Percentiles rank a stretch among this genome's conserved stretches.
Evolutionary conservation across 1,140 invertebrate genomes (phyloP).

Genomic region (Dufourea novaeangliae): DNA sequence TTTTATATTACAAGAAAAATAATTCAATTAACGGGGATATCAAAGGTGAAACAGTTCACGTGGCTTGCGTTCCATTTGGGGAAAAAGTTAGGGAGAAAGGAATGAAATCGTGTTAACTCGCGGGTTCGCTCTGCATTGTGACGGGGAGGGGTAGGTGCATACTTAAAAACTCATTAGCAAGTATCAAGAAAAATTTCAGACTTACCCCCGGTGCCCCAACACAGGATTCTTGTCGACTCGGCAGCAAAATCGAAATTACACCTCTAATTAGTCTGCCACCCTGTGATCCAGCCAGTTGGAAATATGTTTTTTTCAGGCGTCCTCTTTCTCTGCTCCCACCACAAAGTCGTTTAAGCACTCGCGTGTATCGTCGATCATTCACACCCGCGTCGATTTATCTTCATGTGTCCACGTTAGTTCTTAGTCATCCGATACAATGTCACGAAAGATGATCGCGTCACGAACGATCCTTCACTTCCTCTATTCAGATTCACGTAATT

Average conservation of each 20-base stretch:
- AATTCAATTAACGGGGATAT: too few relatives aligned
- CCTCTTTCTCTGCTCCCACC: neutral
- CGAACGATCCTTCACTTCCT: too few relatives aligned
- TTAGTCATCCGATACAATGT: too few relatives aligned
- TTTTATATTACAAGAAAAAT: too few relatives aligned
- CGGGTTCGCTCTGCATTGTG: conserved; percentile 12
- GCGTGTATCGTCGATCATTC: neutral
- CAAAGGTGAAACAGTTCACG: neutral
- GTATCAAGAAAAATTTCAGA: conserved; percentile 44
- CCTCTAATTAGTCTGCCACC: conserved; percentile 28
- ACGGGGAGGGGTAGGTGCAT: too few relatives aligned
- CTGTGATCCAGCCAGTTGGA: neutral
- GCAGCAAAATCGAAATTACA: conserved; percentile 36
- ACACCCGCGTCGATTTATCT: neutral
- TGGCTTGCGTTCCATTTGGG: neutral
- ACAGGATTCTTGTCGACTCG: conserved; percentile 8
- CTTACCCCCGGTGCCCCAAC: conserved; percentile 34
- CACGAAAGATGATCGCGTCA: too few relatives aligned
- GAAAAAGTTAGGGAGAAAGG: too few relatives aligned
- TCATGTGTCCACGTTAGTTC: too few relatives aligned
- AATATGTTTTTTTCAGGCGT: neutral
- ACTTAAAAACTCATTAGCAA: conserved; percentile 48
- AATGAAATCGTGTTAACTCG: conserved; percentile 14
- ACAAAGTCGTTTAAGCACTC: neutral
- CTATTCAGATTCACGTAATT: too few relatives aligned